Conservation (phyloP, 2,888 invertebrate genomes). For the Leucozona laternaria region DNA sequence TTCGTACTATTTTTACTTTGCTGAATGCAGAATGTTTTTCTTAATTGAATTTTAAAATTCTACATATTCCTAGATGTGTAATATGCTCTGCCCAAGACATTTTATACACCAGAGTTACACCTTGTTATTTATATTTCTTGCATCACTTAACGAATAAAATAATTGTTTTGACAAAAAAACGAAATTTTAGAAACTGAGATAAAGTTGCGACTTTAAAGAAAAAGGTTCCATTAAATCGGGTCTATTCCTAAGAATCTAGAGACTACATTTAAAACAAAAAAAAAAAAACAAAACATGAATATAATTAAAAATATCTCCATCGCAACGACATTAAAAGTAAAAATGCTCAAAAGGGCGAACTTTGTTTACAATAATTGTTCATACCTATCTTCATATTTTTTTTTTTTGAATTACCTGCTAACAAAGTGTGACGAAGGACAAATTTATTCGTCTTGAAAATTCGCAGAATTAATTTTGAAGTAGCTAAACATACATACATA, state of each 20-base stretch:
- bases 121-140: no score
- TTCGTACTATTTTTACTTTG: no score
- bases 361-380: conserved; percentile 5
- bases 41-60: no score
- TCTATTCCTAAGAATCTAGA: not conserved
- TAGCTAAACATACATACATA: not conserved
- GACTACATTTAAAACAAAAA: not conserved
- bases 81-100: no score
- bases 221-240: not conserved
- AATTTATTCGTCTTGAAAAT: conserved; percentile 28
- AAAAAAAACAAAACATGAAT: no score
- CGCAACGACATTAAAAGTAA: not conserved
- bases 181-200: no score
- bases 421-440: conserved; percentile 36
- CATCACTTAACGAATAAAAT: no score
- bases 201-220: no score
- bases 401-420: conserved; percentile 17
- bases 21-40: no score
- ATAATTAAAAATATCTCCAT: conserved; percentile 22
- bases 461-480: conserved; percentile 20
- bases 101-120: no score
- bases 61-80: no score
- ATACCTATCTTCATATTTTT: not conserved
- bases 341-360: not conserved
- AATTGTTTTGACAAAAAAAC: no score